phyloP scores from a whole-genome alignment of 2,797 vertebrate genomes.

The Mus spretus region DNA sequence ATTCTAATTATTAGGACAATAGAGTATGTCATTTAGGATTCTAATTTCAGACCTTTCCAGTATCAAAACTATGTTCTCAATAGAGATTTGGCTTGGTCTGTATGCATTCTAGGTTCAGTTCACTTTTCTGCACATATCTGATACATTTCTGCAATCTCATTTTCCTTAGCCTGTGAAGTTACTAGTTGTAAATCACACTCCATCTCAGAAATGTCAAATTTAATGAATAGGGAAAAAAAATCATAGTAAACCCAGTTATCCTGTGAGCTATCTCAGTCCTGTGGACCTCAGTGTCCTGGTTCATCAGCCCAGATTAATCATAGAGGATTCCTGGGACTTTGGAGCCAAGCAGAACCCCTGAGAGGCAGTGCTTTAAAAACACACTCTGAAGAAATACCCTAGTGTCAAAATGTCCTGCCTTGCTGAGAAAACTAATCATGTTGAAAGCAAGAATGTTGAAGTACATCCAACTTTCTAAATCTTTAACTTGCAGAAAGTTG shows the following conservation, averaged over 20 bases:
- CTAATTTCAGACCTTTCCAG: background rate
- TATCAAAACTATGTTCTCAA: constrained; percentile 26
- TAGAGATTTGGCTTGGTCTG: constrained; percentile 43
- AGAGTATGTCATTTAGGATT: background rate
- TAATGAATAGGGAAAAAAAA: constrained; percentile 68
- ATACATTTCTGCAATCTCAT: constrained; percentile 46
- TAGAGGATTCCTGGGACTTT: background rate
- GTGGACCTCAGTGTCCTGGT: background rate
- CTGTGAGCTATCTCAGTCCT: background rate
- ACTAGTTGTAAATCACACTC: constrained; percentile 54
- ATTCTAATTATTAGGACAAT: background rate
- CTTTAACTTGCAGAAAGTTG: background rate
- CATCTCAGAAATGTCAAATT: constrained; percentile 74
- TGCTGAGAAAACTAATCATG: background rate
- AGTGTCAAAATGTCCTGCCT: constrained; percentile 10
- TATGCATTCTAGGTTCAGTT: background rate
- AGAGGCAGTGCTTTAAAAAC: background rate
- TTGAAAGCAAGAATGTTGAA: background rate
- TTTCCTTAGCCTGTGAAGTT: constrained; percentile 50
- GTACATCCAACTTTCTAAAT: background rate
- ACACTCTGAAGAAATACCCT: background rate
- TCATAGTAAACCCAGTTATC: constrained; percentile 37
- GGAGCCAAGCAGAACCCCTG: background rate
- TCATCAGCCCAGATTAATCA: constrained; percentile 31
- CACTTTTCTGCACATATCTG: background rate